Evolutionary conservation across 2,888 invertebrate species (phyloP).

Genomic region (Lochmaea crataegi): DNA sequence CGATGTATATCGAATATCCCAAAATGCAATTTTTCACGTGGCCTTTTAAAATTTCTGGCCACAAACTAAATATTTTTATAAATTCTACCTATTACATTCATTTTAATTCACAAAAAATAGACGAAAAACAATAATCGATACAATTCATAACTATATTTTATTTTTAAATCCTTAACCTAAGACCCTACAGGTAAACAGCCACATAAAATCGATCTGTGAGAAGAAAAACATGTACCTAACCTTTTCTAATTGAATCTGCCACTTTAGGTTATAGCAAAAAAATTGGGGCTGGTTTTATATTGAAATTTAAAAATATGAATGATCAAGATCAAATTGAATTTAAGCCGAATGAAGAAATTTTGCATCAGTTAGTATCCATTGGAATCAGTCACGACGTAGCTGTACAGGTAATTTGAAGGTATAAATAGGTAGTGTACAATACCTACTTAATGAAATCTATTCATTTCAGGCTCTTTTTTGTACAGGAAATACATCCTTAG

Average conservation of each 20-base stretch:
- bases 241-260: not conserved
- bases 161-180: not conserved
- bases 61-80: not conserved
- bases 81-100: not conserved
- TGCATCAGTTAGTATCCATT: slow-evolving; percentile 63
- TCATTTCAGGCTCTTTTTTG: slow-evolving; percentile 67
- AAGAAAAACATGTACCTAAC: slow-evolving; percentile 7
- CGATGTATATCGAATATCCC: too few species aligned
- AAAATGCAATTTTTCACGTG: not conserved
- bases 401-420: slow-evolving; percentile 58
- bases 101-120: too few species aligned
- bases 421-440: not conserved
- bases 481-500: slow-evolving; percentile 69
- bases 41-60: not conserved
- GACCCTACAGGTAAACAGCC: not conserved
- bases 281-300: not conserved
- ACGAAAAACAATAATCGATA: too few species aligned
- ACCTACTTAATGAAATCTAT: not conserved
- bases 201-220: not conserved
- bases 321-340: slow-evolving; percentile 30
- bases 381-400: slow-evolving; percentile 65
- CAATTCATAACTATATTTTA: too few species aligned
- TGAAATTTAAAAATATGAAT: slow-evolving; percentile 33
- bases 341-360: slow-evolving; percentile 62
- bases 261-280: not conserved